Base-by-base conservation (phyloP, 2,888 invertebrate species). In the Xylota segnis region DNA sequence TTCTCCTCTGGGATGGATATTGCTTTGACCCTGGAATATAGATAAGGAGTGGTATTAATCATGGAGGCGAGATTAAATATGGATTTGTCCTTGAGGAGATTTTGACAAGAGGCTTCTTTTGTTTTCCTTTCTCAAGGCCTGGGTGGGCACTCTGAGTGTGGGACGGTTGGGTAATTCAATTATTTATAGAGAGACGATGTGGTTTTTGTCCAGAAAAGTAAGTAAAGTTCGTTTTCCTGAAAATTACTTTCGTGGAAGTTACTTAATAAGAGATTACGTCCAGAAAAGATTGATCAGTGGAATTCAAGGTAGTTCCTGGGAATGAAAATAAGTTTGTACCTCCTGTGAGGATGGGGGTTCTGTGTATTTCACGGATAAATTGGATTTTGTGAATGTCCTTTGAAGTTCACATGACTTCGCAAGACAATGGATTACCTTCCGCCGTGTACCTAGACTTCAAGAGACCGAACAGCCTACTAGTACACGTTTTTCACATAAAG, bases 61-160 rank as follows among this genome's bases (percentile, higher is more conserved):
- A 66, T 83, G 77, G 65, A 52, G 45, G 54, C 12, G 72, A 59
- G 78, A 83, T 83, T 78, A 83, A 78, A 72, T 83, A 72, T 72
- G 83, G 61, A 83, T 78, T 59, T 58, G 66, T 61, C 66, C 54
- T 77, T 72, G 58, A 72, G 54, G 54, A 43, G 65, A 66, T 63
- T 77, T 77, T 59, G 76, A 68, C 52, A 66, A 66, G 45, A 59
- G 32, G 9, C 12, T 43, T 45, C 4, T 27, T 52, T 50, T 59
- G 12, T 61, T 37, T 56, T 27, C n/a, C 14, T 2, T 58, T 58
- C 27, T n/a, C n/a, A n/a, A n/a, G n/a, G n/a, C n/a, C n/a, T n/a
- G n/a, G n/a, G 61, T 43, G 27, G 43, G 18, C 23, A n/a, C 9
- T 45, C 45, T 43, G 27, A 9, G 12, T 12, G 29, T 12, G 34